Evolutionary conservation across 2,113 vertebrate genomes (phyloP).

Genomic region (Archilochus colubris): DNA sequence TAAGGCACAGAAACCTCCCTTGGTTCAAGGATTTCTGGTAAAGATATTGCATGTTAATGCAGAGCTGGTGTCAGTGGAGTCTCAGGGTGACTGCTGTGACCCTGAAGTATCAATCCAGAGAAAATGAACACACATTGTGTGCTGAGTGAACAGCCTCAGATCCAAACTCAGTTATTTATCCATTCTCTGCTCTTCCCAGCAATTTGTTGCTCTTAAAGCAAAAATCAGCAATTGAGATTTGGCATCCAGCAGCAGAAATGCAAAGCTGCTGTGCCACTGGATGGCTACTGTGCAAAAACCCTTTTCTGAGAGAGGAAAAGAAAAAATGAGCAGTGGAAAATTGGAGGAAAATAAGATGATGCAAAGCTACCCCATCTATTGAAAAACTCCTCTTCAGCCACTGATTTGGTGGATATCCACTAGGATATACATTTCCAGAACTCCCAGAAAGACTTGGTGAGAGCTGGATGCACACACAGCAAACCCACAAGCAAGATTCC

Average conservation of each 20-base stretch:
- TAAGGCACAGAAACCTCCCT: neutral
- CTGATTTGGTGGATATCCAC: neutral
- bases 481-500: neutral
- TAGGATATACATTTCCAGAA: neutral
- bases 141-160: neutral
- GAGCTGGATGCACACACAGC: neutral
- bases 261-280: neutral
- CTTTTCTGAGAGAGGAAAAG: neutral
- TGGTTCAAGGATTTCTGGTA: neutral
- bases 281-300: neutral
- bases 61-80: neutral
- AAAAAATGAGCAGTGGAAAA: neutral
- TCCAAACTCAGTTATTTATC: neutral
- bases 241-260: neutral
- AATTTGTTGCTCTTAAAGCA: neutral
- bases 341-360: neutral
- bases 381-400: neutral
- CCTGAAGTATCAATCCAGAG: neutral
- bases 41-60: neutral
- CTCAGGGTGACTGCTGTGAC: neutral
- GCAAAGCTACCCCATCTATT: neutral
- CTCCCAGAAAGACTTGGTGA: neutral
- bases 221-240: neutral
- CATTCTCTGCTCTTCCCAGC: neutral
- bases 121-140: neutral